Base-by-base conservation (phyloP, 2,797 vertebrate genomes). In the Pseudotriccus pelzelni region DNA sequence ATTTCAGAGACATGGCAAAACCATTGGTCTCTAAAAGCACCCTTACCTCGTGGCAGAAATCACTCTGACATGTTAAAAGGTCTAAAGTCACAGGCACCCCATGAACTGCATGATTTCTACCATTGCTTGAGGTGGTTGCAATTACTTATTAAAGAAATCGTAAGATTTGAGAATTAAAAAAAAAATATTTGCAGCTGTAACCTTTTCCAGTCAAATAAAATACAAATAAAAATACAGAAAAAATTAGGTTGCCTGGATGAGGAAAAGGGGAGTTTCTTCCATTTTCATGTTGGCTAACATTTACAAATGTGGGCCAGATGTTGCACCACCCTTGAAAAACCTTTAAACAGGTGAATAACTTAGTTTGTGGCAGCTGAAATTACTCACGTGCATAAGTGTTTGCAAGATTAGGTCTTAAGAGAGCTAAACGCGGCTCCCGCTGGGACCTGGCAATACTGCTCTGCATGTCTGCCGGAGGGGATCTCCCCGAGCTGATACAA, bases 341-440 rank as follows among this genome's bases (percentile, higher is more conserved):
- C 72, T 85, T 43, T 16, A 32, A 47, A 5, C 52, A 60, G 44
- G 75, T 84, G 90, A 96, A 49, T 44, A 56, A 94, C 46, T 30
- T 50, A 73, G 83, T 76, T 86, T 14, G 56, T n/a, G 84, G 83
- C 94, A 78, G 84, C 83, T 84, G 92, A 83, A 94, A 11, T 93
- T 79, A 70, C 87, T 95, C 83, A 89, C 59, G 85, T 86, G 97
- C 89, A 12, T 72, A 90, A 96, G 41, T 1, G 91, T 91, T 96
- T 87, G 96, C 91, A 75, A 80, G 93, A 30, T 5, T 47, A 87
- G 94, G 66, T 39, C 96, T 88, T 66, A 14, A 13, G 94, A 93
- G 96, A 90, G 94, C 95, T 75, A 73, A 78, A 87, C 0, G 64
- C 34, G 47, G 84, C 72, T 96, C 93, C 94, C 18, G 1, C 14